Evolutionary conservation across 2,888 invertebrate genomes (phyloP).

Genomic region (Acanthopleura granulata): DNA sequence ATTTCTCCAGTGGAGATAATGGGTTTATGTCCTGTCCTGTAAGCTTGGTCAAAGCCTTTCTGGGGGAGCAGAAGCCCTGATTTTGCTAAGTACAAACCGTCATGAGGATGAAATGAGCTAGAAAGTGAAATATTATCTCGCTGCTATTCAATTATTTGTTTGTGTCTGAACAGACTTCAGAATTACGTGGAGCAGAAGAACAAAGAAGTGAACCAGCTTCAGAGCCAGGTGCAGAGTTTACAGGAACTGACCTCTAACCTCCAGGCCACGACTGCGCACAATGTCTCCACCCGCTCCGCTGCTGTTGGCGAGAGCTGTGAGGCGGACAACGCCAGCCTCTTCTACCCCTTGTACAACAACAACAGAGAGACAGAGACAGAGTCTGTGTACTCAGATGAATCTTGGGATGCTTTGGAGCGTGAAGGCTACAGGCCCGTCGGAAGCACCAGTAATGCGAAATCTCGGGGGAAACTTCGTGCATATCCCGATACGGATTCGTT

Average conservation of each 20-base stretch:
- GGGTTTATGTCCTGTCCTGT: too few species aligned
- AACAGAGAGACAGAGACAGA: constrained; percentile 6
- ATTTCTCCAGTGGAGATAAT: too few species aligned
- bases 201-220: background rate
- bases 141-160: background rate
- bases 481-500: background rate
- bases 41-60: too few species aligned
- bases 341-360: background rate
- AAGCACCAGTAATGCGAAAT: constrained; percentile 6
- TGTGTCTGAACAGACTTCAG: background rate
- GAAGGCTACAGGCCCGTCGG: constrained; percentile 11
- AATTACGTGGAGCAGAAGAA: constrained; percentile 9
- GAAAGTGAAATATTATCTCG: too few species aligned
- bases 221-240: background rate
- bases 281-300: background rate
- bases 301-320: constrained; percentile 11
- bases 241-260: background rate
- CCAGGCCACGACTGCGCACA: background rate
- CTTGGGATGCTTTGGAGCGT: constrained; percentile 6
- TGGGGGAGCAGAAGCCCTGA: too few species aligned
- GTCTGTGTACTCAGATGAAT: constrained; percentile 12
- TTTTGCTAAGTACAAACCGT: too few species aligned
- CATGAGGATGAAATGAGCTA: too few species aligned
- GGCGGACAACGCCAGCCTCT: background rate
- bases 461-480: background rate